Evolutionary conservation across 2,797 vertebrate species (phyloP).

Genomic region (Molossus molossus): DNA sequence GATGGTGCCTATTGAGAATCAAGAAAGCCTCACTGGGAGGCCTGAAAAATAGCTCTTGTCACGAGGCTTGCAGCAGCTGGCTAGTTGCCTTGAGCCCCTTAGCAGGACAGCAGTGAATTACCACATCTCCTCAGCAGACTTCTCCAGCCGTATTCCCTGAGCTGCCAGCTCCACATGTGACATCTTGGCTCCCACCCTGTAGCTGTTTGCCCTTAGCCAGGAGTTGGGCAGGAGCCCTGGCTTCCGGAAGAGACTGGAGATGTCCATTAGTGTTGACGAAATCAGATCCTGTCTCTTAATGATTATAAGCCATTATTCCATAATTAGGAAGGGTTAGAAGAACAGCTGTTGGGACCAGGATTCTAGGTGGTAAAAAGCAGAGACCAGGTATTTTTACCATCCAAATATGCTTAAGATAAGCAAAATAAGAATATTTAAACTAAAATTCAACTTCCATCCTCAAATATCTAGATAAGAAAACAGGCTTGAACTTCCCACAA

Average conservation of each 20-base stretch:
- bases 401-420: slow-evolving; percentile 4
- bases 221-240: slow-evolving; percentile 20
- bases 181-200: slow-evolving; percentile 44
- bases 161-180: not conserved
- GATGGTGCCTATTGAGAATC: slow-evolving; percentile 64
- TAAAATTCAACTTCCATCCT: slow-evolving; percentile 59
- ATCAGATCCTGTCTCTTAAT: slow-evolving; percentile 62
- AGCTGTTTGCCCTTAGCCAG: slow-evolving; percentile 52
- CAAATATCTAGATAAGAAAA: slow-evolving; percentile 51
- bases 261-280: slow-evolving; percentile 55
- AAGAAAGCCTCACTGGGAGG: slow-evolving; percentile 60
- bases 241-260: slow-evolving; percentile 64
- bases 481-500: not conserved
- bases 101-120: slow-evolving; percentile 51
- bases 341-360: slow-evolving; percentile 44
- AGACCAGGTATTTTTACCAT: not conserved
- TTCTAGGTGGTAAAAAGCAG: slow-evolving; percentile 62
- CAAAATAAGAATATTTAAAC: slow-evolving; percentile 60
- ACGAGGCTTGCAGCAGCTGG: slow-evolving; percentile 37
- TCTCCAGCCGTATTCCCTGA: not conserved
- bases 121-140: slow-evolving; percentile 53
- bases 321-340: slow-evolving; percentile 53
- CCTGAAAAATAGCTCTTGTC: slow-evolving; percentile 69
- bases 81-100: slow-evolving; percentile 19
- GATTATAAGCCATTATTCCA: slow-evolving; percentile 60